Evolutionary conservation across 2,797 vertebrate genomes (phyloP), one percentile per base, ranked within the genome.

Genomic region (Rhabdophis nuchalis): DNA sequence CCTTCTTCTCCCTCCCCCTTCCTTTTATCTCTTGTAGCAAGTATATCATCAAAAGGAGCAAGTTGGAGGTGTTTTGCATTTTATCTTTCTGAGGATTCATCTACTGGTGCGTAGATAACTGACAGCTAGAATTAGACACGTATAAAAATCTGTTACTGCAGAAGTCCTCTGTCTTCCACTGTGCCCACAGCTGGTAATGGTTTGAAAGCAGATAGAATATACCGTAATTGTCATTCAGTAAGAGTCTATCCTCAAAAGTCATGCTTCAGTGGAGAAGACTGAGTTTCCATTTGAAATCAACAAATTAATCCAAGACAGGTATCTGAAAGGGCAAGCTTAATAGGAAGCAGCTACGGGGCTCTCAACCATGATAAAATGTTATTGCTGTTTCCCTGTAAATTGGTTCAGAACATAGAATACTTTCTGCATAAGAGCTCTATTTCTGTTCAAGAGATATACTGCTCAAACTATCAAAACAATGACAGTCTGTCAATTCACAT

Each of bases 231-330:
- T 98, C 98, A 99, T 99, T 98, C 98, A 98, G 98, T 95, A 97
- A 97, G 98, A 98, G 98, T 97, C 98, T 98, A 98, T 98, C 98
- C 97, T 97, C 98, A 98, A 98, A 98, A 98, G 98, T 98, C 98
- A 98, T 97, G 98, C 98, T 98, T 98, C 97, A 98, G 96, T 98
- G 98, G 98, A 99, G 98, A 98, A 98, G 98, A 98, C 98, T 97
- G 97, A 98, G 98, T 98, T 98, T 99, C 98, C 98, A 98, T 99
- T 98, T 98, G 98, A 99, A 98, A 99, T 99, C 98, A 98, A 98
- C 98, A 98, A 98, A 98, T 98, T 98, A 98, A 98, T 98, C 98
- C 97, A 97, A 98, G 98, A 98, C 98, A 98, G 98, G 98, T 98
- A 98, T 98, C 97, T 98, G 98, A 99, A 98, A 99, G 98, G 98